Base-by-base conservation (phyloP, 2,797 vertebrate genomes). In the Selene dorsalis region DNA sequence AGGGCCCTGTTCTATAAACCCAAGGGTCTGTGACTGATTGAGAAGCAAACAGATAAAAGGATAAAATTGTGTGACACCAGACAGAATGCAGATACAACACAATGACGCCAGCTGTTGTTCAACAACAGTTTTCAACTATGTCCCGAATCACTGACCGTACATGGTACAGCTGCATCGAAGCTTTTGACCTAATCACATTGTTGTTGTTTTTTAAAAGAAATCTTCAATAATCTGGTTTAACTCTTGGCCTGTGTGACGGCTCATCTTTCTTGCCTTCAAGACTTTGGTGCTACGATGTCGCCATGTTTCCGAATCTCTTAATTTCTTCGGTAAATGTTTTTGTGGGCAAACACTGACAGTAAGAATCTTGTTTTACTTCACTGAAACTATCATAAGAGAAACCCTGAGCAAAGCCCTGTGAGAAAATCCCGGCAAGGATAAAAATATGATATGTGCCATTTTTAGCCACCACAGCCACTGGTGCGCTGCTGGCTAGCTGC, bases 401-500 rank as follows among this genome's bases (percentile, higher is more conserved):
- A 75, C 2, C 53, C 24, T 30, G 8, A 22, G 43, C 28, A 65
- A 61, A n/a, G 17, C 10, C 57, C 6, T 17, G 48, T 28, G 52
- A 39, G 26, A 61, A 41, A 22, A 32, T 38, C 20, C 52, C 30
- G 35, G 67, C 26, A 6, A 62, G n/a, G 69, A 81, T 69, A 69
- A 77, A 75, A 88, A 86, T 18, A 80, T 39, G 16, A 50, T n/a
- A 35, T 10, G 57, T 50, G 18, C 53, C 50, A 56, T 52, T 77
- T 67, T 77, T 76, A 66, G 75, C 8, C 8, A 10, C 35, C 47
- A 52, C 41, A 64, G 35, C 58, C 83, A 79, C 48, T 64, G 84
- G 70, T 57, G 32, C 62, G 76, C 78, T 81, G 76, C 85, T 79
- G 81, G 79, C 76, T 24, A 4, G 57, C 77, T 75, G 80, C 83